phyloP scores from a whole-genome alignment of 2,113 vertebrate genomes.

The Myrmecobius fasciatus region DNA sequence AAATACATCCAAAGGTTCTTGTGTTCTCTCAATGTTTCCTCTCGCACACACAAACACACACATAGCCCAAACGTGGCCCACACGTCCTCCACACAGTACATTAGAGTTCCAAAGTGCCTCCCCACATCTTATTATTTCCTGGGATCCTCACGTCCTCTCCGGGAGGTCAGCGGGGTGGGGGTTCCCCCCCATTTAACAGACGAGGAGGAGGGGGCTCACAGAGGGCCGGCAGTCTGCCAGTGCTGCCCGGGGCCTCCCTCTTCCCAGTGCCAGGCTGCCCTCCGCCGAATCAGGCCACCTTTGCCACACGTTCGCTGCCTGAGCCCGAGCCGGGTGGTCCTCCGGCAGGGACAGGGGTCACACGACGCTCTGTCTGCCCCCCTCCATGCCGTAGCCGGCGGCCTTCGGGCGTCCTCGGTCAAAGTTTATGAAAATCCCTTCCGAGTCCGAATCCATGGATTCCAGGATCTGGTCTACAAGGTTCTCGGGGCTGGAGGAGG shows the following conservation, averaged over 20 bases:
- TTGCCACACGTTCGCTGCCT: background rate
- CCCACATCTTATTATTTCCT: background rate
- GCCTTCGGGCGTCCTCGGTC: constrained; percentile 79
- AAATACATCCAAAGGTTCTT: background rate
- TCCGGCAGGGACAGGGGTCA: constrained; percentile 71
- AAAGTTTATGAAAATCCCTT: constrained; percentile 96
- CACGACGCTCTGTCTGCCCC: constrained; percentile 87
- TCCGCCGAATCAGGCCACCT: background rate
- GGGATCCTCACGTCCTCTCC: background rate
- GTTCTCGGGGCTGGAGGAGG: constrained; percentile 89
- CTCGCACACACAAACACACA: background rate
- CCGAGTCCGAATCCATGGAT: constrained; percentile 89
- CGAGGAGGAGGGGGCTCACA: background rate
- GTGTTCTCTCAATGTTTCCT: background rate
- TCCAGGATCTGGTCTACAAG: constrained; percentile 88
- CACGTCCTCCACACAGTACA: no score
- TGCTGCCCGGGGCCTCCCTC: background rate
- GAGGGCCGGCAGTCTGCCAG: background rate
- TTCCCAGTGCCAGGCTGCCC: background rate
- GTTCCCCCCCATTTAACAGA: background rate
- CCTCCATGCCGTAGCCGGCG: constrained; percentile 79
- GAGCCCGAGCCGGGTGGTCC: background rate
- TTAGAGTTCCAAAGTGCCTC: background rate
- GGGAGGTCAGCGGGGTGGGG: background rate
- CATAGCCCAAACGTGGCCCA: background rate